Conservation (phyloP, 2,888 invertebrate genomes). For the Coecobrya sp. region DNA sequence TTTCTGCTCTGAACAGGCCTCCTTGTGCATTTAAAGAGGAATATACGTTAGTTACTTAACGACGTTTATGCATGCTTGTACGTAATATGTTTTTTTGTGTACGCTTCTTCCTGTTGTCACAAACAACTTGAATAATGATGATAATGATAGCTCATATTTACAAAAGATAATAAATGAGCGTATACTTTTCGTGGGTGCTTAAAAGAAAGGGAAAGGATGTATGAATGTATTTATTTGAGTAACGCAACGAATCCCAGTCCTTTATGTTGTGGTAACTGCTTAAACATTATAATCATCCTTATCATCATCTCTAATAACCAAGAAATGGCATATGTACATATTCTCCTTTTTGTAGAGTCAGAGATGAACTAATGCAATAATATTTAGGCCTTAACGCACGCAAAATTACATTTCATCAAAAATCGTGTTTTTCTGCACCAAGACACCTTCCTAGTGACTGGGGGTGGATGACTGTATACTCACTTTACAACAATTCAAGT, state of each 20-base stretch:
- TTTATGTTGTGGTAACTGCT: constrained; percentile 16
- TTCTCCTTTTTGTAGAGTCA: not conserved
- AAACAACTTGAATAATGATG: constrained; percentile 57
- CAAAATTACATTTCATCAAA: constrained; percentile 39
- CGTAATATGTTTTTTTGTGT: too few relatives aligned
- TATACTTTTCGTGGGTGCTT: constrained; percentile 56
- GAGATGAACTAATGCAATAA: not conserved
- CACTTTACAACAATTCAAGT: not conserved
- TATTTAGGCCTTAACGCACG: not conserved
- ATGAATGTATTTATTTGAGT: constrained; percentile 11
- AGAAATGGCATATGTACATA: not conserved
- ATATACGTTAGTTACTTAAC: constrained; percentile 41
- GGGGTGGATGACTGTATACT: not conserved
- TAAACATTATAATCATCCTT: constrained; percentile 12
- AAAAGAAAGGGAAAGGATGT: constrained; percentile 58
- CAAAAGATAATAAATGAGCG: constrained; percentile 30
- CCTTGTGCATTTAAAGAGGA: constrained; percentile 6
- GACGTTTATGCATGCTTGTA: not conserved
- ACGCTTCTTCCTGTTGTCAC: constrained; percentile 55
- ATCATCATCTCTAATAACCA: not conserved
- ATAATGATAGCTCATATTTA: constrained; percentile 48
- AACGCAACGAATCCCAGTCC: not conserved
- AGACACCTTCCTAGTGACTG: not conserved
- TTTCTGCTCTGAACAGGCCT: not conserved
- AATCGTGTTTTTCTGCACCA: constrained; percentile 21